A percentile compares a stretch with the other conserved stretches of the same genome.
Conservation (phyloP, 1,140 invertebrate genomes). For the Nebria ingens region DNA sequence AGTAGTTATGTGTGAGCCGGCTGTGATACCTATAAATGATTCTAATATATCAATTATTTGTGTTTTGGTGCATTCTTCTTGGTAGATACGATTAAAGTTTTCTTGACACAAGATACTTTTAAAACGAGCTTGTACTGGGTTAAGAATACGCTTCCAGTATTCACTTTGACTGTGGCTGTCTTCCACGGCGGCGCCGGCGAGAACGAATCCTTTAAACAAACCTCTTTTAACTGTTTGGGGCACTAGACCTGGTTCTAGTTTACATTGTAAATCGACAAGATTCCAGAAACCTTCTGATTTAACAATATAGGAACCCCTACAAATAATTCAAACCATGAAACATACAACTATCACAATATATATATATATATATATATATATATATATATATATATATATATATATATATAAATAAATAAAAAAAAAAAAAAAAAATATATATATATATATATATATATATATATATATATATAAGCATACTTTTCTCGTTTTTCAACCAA, state of each 20-base stretch:
- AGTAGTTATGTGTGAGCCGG: constrained; percentile 46
- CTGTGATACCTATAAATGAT: constrained; percentile 51
- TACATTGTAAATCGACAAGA: constrained; percentile 31
- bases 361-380: constrained; percentile 11
- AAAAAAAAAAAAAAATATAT: no score
- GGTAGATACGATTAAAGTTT: constrained; percentile 45
- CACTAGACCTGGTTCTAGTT: constrained; percentile 33
- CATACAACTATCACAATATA: background rate
- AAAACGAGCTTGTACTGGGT: constrained; percentile 48
- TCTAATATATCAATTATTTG: constrained; percentile 55
- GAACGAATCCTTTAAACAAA: constrained; percentile 41
- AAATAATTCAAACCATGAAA: constrained; percentile 16
- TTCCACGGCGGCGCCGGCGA: constrained; percentile 36
- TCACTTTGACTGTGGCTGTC: constrained; percentile 29
- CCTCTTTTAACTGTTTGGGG: constrained; percentile 40
- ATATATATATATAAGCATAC: constrained; percentile 26
- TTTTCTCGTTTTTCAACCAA: constrained; percentile 28
- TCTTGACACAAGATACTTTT: constrained; percentile 43
- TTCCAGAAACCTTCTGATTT: constrained; percentile 37
- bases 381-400: background rate
- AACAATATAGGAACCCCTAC: constrained; percentile 29
- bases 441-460: constrained; percentile 12
- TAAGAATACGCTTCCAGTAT: constrained; percentile 48
- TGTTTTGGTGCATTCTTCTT: constrained; percentile 45
- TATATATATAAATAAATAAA: constrained; percentile 10